Conservation (phyloP, 2,888 invertebrate genomes). For the Galerucella nymphaeae region DNA sequence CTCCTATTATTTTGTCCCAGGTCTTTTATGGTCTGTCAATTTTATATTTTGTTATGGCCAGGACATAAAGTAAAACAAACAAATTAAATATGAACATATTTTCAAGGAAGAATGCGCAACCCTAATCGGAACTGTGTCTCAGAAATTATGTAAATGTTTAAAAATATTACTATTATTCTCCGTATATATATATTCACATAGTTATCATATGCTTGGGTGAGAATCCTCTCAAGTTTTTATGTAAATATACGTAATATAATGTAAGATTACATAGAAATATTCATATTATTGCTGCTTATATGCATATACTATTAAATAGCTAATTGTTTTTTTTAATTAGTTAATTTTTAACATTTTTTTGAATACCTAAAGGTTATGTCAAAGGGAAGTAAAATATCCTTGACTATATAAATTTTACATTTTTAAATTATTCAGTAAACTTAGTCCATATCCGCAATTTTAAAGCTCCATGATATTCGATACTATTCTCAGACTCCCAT, state of each 20-base stretch:
- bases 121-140: conserved; percentile 25
- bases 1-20: no score
- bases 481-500: conserved; percentile 26
- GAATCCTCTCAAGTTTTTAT: conserved; percentile 44
- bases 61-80: no score
- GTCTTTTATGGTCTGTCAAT: no score
- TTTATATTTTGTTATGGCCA: no score
- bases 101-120: conserved; percentile 5
- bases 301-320: conserved; percentile 11
- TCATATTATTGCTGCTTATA: conserved; percentile 27
- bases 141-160: conserved; percentile 47
- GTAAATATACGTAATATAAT: conserved; percentile 31
- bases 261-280: conserved; percentile 18
- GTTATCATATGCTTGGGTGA: conserved; percentile 48
- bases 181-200: conserved; percentile 46
- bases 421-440: no score
- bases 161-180: conserved; percentile 35
- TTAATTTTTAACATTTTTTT: conserved; percentile 11
- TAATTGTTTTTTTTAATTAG: conserved; percentile 19
- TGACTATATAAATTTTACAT: neutral
- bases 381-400: neutral
- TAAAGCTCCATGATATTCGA: conserved; percentile 47
- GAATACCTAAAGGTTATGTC: neutral
- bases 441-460: neutral
- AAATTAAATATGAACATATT: neutral